Evolutionary conservation across 2,113 vertebrate genomes (phyloP), one percentile per base, ranked within the genome.

Genomic region (Hylia prasina): DNA sequence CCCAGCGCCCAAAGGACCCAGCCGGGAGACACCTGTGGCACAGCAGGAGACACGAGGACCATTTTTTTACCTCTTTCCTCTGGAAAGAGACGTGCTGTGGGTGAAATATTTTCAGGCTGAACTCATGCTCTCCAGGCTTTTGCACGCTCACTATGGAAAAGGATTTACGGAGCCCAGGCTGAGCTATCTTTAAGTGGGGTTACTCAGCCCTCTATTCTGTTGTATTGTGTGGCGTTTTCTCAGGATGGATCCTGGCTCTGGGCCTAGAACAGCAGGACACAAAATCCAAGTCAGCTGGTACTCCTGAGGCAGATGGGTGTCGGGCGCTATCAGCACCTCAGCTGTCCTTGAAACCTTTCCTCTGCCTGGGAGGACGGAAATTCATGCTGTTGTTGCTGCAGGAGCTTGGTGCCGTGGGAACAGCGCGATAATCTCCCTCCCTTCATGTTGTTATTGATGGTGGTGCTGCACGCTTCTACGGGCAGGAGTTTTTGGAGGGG

Each of bases 391-490:
- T 65, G 20, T 15, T 14, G 2, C 44, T 31, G 48, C 18, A 4
- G 69, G 78, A 84, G 25, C 14, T 15, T 0, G 37, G 50, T 2
- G 27, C 73, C 3, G 8, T 81, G 53, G 68, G 77, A 89, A 31
- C 53, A 1, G 20, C 0, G 1, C 1, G 77, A 21, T 60, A 7
- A 65, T 15, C 17, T 76, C 54, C 27, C 58, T 24, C 35, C 25
- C 11, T 31, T 45, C 25, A n/a, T 20, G 66, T 21, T n/a, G 37
- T 2, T 24, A 30, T 1, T 16, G 42, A 4, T 16, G 47, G 3
- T 25, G 53, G 7, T 11, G 57, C 44, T 22, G 35, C 1, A 0
- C 1, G 30, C 24, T 64, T 15, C 64, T 31, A 2, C 0, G 22
- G 33, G 21, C 35, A 33, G 83, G 21, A 60, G 13, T 7, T 51